Evolutionary conservation across 2,888 invertebrate genomes (phyloP), one percentile per base, ranked within the genome.

Genomic region (Limnephilus auricula): DNA sequence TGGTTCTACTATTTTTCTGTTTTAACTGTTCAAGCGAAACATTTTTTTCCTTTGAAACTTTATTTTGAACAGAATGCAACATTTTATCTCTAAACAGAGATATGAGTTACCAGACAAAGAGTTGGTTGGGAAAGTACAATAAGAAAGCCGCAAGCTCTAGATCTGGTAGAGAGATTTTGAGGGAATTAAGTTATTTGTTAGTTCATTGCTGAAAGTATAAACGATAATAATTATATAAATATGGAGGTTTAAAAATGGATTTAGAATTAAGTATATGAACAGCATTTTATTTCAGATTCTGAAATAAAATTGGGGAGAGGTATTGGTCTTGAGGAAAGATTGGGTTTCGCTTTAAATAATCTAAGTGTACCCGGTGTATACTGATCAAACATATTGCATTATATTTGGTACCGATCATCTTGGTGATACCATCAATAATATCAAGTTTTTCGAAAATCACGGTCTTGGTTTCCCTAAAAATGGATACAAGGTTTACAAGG

Each of bases 31-130:
- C 45, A 40, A 82, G 37, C 40, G 40, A 34, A 40, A 85, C 40
- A 15, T 40, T 85, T 85, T 40, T 65, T 25, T 82, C 31, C 12
- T 84, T 84, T 34, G 25, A 25, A 84, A 84, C 37, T 84, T 32
- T 32, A 15, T 34, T 34, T 82, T 82, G 65, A 65, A 65, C 65
- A 65, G 34, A n/a, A 34, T 82, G 82, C 82, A 82, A 82, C 18
- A 37, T 82, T 82, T 40, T 82, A 32, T 82, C 32, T 32, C 15
- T 31, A 82, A 82, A 37, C 32, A 34, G 25, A 82, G 34, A 34
- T 82, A 37, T 34, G 34, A 82, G 34, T 82, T 37, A 25, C 82
- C 82, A 82, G 82, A 82, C 82, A 82, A 82, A 82, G 82, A 82
- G 32, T 82, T 82, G 12, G 50, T 50, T 50, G 50, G 50, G 32